Conservation (phyloP, 2,888 invertebrate species). For the Amphipoea lucens region DNA sequence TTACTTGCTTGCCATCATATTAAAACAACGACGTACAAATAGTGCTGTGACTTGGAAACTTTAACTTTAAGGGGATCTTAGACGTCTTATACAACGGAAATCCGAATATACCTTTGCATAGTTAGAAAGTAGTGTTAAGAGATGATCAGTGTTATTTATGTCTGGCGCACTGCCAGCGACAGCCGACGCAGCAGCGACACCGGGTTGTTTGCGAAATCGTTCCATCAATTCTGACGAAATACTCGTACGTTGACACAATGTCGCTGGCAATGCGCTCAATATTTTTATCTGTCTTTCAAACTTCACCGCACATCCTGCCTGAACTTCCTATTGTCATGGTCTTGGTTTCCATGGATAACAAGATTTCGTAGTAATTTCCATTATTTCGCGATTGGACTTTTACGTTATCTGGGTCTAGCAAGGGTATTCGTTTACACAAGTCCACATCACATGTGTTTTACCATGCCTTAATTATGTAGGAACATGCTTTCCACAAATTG, state of each 20-base stretch:
- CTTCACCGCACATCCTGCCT: constrained; percentile 44
- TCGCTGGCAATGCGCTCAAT: constrained; percentile 64
- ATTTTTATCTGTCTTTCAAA: constrained; percentile 53
- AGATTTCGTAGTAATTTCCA: constrained; percentile 2
- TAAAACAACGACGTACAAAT: constrained; percentile 5
- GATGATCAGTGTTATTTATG: constrained; percentile 73
- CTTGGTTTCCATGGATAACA: constrained; percentile 35
- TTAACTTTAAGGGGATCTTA: background rate
- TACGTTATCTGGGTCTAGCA: constrained; percentile 8
- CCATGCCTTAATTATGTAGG: background rate
- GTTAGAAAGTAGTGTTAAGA: constrained; percentile 64
- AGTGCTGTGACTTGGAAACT: background rate
- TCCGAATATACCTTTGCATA: constrained; percentile 34
- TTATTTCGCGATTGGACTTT: constrained; percentile 12
- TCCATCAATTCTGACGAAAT: constrained; percentile 76
- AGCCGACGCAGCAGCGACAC: constrained; percentile 61
- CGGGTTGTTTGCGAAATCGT: constrained; percentile 73
- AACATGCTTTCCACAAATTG: background rate
- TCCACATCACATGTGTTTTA: background rate
- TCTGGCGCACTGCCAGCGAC: constrained; percentile 77
- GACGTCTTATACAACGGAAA: constrained; percentile 22
- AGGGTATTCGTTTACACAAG: constrained; percentile 2
- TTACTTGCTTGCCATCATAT: constrained; percentile 8
- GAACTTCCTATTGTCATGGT: constrained; percentile 46
- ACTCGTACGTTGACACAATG: constrained; percentile 65